Percentiles rank a stretch among this genome's conserved stretches.
Evolutionary conservation across 2,113 vertebrate genomes (phyloP).

Genomic region (Oriolus oriolus): DNA sequence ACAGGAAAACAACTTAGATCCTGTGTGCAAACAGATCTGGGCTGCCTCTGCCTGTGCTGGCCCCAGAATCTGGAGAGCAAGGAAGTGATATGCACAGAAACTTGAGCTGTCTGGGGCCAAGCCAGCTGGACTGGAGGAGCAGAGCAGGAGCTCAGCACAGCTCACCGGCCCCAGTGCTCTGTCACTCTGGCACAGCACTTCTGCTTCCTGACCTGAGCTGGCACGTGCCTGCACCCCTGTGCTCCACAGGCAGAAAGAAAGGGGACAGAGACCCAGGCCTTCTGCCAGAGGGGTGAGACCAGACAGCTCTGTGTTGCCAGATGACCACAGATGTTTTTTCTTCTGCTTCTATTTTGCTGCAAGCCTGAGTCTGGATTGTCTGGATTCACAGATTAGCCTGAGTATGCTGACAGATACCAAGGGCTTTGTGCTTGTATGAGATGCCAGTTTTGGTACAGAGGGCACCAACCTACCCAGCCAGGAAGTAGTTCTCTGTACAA

Average conservation of each 20-base stretch:
- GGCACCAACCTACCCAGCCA: not conserved
- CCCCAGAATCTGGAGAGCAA: not conserved
- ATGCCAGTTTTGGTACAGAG: not conserved
- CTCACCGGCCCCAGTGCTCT: not conserved
- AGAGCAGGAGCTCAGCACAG: not conserved
- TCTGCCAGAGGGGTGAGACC: not conserved
- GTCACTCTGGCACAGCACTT: not conserved
- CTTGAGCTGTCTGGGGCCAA: not conserved
- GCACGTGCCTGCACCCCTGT: not conserved
- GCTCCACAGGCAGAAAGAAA: not conserved
- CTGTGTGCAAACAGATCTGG: not conserved
- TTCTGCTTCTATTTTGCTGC: not conserved
- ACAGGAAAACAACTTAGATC: constrained; percentile 1
- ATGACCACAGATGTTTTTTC: not conserved
- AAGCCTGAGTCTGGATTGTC: not conserved
- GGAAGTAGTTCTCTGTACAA: not conserved
- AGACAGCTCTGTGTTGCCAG: not conserved
- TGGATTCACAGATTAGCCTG: not conserved
- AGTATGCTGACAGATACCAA: not conserved
- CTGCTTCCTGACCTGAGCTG: not conserved
- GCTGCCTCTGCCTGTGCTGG: not conserved
- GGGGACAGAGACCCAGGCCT: not conserved
- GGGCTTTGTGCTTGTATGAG: not conserved
- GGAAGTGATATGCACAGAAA: not conserved
- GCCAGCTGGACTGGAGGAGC: not conserved